These are phyloP conservation scores for Squalus acanthias DNA, from an alignment of 2,797 vertebrate species.

Conservation along the genomic window DNA sequence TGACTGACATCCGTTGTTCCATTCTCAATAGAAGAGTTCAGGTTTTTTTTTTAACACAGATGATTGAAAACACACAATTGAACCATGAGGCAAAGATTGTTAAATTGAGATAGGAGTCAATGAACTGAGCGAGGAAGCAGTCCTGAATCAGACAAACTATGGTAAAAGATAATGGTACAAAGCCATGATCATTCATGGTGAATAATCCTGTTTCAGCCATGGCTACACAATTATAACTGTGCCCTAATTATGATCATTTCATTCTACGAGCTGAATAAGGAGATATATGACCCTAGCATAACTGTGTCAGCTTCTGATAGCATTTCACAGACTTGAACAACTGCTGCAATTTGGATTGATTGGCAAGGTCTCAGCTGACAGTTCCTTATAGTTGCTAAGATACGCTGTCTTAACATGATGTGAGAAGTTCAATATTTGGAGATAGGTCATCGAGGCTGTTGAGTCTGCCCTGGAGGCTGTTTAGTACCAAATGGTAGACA, in stretches of 20 bases:
- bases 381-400: neutral
- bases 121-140: neutral
- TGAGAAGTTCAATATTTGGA: neutral
- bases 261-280: neutral
- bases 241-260: neutral
- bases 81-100: neutral
- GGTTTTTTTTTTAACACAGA: neutral
- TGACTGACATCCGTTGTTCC: neutral
- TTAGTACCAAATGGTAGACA: neutral
- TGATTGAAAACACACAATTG: neutral
- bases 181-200: neutral
- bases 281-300: neutral
- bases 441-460: neutral
- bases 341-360: neutral
- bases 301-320: neutral
- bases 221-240: neutral
- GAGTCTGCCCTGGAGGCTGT: neutral
- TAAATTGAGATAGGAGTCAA: neutral
- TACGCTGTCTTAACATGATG: neutral
- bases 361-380: neutral
- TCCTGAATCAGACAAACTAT: neutral
- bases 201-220: neutral
- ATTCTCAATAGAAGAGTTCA: neutral
- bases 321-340: neutral
- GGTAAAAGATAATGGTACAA: neutral